Conservation (phyloP, 2,888 invertebrate genomes). For the Aphelenchoides bicaudatus region DNA sequence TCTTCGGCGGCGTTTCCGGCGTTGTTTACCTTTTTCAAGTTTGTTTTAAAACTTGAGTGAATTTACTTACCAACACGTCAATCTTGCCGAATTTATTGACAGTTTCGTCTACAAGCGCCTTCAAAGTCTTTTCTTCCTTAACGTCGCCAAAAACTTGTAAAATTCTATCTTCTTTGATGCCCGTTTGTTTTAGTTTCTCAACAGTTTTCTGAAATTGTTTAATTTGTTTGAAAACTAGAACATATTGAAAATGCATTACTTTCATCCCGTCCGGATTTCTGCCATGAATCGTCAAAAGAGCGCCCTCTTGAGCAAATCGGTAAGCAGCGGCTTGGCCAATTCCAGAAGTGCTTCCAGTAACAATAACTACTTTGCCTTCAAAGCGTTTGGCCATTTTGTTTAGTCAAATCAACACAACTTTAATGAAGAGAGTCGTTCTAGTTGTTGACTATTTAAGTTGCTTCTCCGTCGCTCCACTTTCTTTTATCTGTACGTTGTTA, state of each 20-base stretch:
- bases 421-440: too few relatives aligned
- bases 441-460: too few relatives aligned
- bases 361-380: slow-evolving; percentile 8
- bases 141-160: slow-evolving; percentile 23
- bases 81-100: slow-evolving; percentile 25
- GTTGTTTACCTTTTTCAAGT: slow-evolving; percentile 11
- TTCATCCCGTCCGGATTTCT: slow-evolving; percentile 14
- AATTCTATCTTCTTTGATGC: slow-evolving; percentile 20
- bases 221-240: background rate
- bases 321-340: slow-evolving; percentile 11
- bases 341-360: background rate
- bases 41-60: background rate
- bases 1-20: slow-evolving; percentile 19
- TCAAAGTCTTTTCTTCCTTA: slow-evolving; percentile 22
- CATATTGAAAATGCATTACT: background rate
- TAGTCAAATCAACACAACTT: too few relatives aligned
- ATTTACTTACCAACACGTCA: slow-evolving; percentile 24
- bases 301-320: slow-evolving; percentile 7
- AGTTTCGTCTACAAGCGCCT: slow-evolving; percentile 23
- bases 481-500: too few relatives aligned
- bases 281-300: slow-evolving; percentile 1
- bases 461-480: too few relatives aligned
- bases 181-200: slow-evolving; percentile 13
- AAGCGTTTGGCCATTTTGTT: slow-evolving; percentile 14
- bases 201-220: background rate